These are phyloP conservation scores for Drosophila anceps DNA, from an alignment of 2,888 invertebrate genomes.

Conservation along the genomic window DNA sequence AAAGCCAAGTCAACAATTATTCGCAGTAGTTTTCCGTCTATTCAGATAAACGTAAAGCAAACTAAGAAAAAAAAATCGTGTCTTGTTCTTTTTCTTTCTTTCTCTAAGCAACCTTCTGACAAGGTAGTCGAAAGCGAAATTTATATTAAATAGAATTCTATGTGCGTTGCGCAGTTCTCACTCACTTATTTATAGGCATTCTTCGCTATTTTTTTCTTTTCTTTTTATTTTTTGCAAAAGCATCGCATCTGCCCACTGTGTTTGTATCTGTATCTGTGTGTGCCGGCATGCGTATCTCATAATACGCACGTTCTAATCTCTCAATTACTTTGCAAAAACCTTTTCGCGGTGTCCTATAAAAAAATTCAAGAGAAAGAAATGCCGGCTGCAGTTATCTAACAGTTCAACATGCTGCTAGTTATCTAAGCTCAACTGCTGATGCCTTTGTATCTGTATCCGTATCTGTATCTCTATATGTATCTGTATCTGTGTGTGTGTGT, in stretches of 20 bases:
- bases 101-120: constrained; percentile 2
- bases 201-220: constrained; percentile 6
- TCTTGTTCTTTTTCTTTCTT: neutral
- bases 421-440: constrained; percentile 50
- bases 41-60: constrained; percentile 25
- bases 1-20: constrained; percentile 1
- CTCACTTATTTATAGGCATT: constrained; percentile 59
- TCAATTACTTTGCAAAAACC: constrained; percentile 28
- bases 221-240: constrained; percentile 23
- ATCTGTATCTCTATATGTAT: constrained; percentile 13
- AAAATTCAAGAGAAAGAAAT: constrained; percentile 29
- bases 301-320: constrained; percentile 62
- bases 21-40: constrained; percentile 45
- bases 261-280: constrained; percentile 17
- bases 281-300: constrained; percentile 47
- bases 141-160: constrained; percentile 51
- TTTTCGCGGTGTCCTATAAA: constrained; percentile 31
- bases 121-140: constrained; percentile 51
- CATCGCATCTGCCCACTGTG: constrained; percentile 15
- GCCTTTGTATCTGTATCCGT: constrained; percentile 6
- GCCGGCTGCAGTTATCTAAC: constrained; percentile 64
- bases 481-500: constrained; percentile 1
- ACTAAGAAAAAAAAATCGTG: constrained; percentile 16
- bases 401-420: constrained; percentile 27
- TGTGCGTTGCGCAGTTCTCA: constrained; percentile 22